Evolutionary conservation across 2,113 vertebrate species (phyloP).

Genomic region (Otolemur garnettii): DNA sequence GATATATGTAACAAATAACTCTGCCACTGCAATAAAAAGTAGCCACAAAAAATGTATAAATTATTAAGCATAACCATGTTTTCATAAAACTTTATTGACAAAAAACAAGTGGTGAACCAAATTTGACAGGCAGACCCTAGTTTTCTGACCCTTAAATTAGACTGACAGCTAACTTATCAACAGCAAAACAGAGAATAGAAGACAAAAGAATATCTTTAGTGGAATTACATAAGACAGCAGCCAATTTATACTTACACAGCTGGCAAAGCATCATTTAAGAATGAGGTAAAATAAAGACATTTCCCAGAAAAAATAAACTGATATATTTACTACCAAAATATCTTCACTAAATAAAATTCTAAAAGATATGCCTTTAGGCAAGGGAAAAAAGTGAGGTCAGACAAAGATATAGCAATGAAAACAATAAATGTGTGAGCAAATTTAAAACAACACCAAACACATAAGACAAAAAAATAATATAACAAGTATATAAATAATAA

Average conservation of each 20-base stretch:
- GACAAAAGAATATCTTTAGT: conserved; percentile 31
- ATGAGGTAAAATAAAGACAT: conserved; percentile 41
- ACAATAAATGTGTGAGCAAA: not conserved
- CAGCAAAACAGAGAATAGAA: conserved; percentile 42
- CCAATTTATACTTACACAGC: not conserved
- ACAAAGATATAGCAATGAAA: not conserved
- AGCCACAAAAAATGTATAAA: not conserved
- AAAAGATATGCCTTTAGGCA: not conserved
- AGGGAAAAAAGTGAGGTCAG: not conserved
- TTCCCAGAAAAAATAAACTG: not conserved
- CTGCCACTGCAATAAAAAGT: not conserved
- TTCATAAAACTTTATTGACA: conserved; percentile 54
- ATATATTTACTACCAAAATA: conserved; percentile 21
- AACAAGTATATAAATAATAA: not conserved
- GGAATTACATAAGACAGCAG: conserved; percentile 38
- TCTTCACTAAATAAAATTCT: conserved; percentile 35
- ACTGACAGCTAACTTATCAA: conserved; percentile 47
- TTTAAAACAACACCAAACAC: not conserved
- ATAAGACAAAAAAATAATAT: conserved; percentile 27
- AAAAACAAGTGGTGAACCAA: conserved; percentile 8
- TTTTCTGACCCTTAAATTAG: conserved; percentile 36
- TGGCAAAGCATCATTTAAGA: conserved; percentile 46
- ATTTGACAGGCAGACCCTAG: not conserved
- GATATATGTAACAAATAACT: not conserved
- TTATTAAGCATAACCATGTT: conserved; percentile 38